Evolutionary conservation across 2,888 invertebrate species (phyloP), one percentile per base, ranked within the genome.

Genomic region (Zaprionus bogoriensis): DNA sequence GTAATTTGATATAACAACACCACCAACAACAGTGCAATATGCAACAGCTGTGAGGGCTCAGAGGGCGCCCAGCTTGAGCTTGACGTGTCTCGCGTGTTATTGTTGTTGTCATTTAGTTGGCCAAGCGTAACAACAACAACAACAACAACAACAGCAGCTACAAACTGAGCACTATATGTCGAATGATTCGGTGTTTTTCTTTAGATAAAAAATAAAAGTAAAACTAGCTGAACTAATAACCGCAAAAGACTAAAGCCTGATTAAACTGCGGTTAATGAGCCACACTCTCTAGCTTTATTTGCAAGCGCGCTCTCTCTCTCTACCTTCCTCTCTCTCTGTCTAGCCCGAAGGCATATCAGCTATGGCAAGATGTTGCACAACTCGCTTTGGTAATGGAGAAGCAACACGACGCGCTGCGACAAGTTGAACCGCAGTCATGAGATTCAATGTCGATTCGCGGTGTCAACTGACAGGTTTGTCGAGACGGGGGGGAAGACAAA

Each of bases 191-290:
- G 23, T 52, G 39, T 44, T 7, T 27, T 60, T 58, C n/a, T 50
- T 30, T 27, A 44, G n/a, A n/a, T n/a, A 52, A 45, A 59, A 63
- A 63, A 70, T 66, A 62, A 79, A 64, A 65, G 19, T 25, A 28
- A 41, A 53, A 46, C 55, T 84, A 62, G 60, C 55, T 67, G 81
- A 83, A 77, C 85, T 87, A 83, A 83, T 84, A 84, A 72, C 81
- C 84, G 51, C 82, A 77, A 61, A 67, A 55, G 71, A 61, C 67
- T 66, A 80, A 68, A 70, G 70, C 70, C 70, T 75, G 87, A 80
- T 83, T 86, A 82, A 82, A 55, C 87, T 86, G 82, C 77, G 82
- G 82, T 83, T 84, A 82, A 86, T 82, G 87, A 75, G 82, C 67
- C 71, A 62, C 62, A 38, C 59, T 19, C 6, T 1, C 14, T 42